Conservation (phyloP, 2,888 invertebrate species). For the Kuschelorhynchus macadamiae region DNA sequence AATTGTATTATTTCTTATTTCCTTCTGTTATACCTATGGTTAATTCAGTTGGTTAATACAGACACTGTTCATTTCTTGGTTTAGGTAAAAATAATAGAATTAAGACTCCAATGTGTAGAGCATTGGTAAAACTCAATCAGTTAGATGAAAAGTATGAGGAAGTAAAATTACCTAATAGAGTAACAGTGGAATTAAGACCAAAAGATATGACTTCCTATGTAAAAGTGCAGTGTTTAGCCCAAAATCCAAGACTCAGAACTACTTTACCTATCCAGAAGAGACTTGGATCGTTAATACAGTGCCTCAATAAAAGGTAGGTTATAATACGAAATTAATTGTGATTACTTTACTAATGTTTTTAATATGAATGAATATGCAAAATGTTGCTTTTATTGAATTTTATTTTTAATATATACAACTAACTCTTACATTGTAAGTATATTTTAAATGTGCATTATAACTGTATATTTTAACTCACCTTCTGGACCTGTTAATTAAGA, state of each 20-base stretch:
- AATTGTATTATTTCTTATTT: no score
- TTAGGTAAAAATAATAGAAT: conserved; percentile 82
- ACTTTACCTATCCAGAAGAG: conserved; percentile 82
- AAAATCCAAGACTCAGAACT: conserved; percentile 89
- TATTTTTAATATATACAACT: no score
- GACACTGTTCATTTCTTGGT: no score
- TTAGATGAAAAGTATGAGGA: conserved; percentile 84
- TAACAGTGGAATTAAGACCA: conserved; percentile 83
- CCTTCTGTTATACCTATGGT: no score
- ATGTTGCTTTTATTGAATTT: no score
- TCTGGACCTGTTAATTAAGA: no score
- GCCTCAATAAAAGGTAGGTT: conserved; percentile 74
- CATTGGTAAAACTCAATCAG: conserved; percentile 88
- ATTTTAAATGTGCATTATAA: conserved; percentile 3
- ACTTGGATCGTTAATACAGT: conserved; percentile 79
- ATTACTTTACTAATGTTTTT: no score
- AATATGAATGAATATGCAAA: no score
- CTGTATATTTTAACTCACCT: background rate
- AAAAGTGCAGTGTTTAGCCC: conserved; percentile 87
- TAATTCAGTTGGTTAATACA: no score
- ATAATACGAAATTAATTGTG: no score
- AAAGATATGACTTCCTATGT: conserved; percentile 85
- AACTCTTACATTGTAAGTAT: no score
- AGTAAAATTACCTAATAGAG: conserved; percentile 83
- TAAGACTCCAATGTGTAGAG: conserved; percentile 93